Conservation (phyloP, 2,888 invertebrate species). For the Pammene fasciana region DNA sequence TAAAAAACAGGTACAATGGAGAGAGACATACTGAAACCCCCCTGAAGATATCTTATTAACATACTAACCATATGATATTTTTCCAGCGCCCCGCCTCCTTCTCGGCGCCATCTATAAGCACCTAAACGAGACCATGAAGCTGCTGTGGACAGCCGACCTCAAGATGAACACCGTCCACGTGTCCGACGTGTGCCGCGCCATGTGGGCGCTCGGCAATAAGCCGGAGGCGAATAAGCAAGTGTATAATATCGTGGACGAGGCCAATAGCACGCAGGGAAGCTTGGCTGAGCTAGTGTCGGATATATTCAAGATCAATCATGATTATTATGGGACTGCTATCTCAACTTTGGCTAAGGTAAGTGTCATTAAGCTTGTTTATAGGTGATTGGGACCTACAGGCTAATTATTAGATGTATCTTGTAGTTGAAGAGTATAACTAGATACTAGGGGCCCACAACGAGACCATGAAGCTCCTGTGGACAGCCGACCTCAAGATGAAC, state of each 20-base stretch:
- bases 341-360: constrained; percentile 91
- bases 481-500: constrained; percentile 91
- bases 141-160: constrained; percentile 93
- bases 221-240: constrained; percentile 83
- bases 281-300: constrained; percentile 91
- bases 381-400: too few species aligned
- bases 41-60: too few species aligned
- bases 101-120: constrained; percentile 95
- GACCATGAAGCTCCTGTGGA: constrained; percentile 97
- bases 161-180: constrained; percentile 95
- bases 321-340: constrained; percentile 92
- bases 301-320: constrained; percentile 93
- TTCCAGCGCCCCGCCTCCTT: constrained; percentile 90
- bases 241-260: constrained; percentile 93
- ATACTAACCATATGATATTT: too few species aligned
- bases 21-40: too few species aligned
- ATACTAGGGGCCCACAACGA: too few species aligned
- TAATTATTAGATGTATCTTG: too few species aligned
- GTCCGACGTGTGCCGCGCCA: constrained; percentile 90
- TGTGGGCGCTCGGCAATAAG: constrained; percentile 87
- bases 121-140: constrained; percentile 94
- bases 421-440: too few species aligned
- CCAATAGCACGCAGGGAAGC: constrained; percentile 92
- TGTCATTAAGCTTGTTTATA: too few species aligned
- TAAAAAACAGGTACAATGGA: too few species aligned